Conservation (phyloP, 2,113 vertebrate species). For the Gobius niger region DNA sequence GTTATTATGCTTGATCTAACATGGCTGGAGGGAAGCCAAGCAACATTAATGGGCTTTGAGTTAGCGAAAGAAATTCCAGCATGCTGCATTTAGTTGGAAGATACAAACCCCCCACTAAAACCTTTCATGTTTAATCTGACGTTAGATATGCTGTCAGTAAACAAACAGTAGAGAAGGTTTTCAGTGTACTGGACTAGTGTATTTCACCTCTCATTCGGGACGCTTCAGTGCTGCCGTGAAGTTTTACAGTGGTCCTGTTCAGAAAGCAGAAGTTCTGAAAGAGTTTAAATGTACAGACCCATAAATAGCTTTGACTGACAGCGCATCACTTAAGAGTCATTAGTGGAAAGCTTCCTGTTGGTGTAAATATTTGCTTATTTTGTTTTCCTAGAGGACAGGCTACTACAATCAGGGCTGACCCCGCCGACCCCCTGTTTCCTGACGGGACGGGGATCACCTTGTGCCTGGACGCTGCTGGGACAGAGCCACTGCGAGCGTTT, state of each 20-base stretch:
- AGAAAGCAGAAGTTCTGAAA: no score
- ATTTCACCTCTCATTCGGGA: no score
- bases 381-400: slow-evolving; percentile 50
- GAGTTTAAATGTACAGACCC: no score
- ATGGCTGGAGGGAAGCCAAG: slow-evolving; percentile 54
- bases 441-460: slow-evolving; percentile 10
- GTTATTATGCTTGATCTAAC: slow-evolving; percentile 67
- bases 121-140: slow-evolving; percentile 19
- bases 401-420: slow-evolving; percentile 59
- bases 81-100: slow-evolving; percentile 10
- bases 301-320: slow-evolving; percentile 10
- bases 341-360: slow-evolving; percentile 65
- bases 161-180: neutral
- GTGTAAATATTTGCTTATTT: slow-evolving; percentile 66
- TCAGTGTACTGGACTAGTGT: no score
- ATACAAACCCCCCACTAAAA: slow-evolving; percentile 14
- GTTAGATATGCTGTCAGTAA: neutral
- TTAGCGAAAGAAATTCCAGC: slow-evolving; percentile 32
- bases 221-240: no score
- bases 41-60: slow-evolving; percentile 51
- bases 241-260: no score
- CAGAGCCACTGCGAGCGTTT: slow-evolving; percentile 18
- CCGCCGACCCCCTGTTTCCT: slow-evolving; percentile 50
- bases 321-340: slow-evolving; percentile 52
- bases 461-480: slow-evolving; percentile 14